Conservation (phyloP, 2,797 vertebrate species). For the Neosalanx taihuensis region DNA sequence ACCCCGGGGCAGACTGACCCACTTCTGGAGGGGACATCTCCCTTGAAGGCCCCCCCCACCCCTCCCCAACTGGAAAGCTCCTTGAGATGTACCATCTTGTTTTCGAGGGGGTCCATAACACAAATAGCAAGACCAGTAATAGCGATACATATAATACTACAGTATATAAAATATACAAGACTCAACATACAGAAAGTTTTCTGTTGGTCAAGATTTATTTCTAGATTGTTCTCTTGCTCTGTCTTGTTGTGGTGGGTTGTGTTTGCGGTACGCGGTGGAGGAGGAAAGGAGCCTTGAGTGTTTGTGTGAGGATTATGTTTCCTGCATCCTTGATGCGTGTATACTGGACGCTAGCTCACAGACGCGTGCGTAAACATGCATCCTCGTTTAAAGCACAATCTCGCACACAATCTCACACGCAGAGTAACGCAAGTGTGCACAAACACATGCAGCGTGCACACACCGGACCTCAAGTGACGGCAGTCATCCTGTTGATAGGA, state of each 20-base stretch:
- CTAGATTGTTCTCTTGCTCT: constrained; percentile 61
- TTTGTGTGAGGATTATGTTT: constrained; percentile 50
- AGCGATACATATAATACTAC: too few relatives aligned
- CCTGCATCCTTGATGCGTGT: constrained; percentile 24
- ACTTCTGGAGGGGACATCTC: constrained; percentile 16
- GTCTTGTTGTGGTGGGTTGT: constrained; percentile 54
- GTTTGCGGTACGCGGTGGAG: constrained; percentile 35
- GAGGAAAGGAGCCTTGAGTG: constrained; percentile 50
- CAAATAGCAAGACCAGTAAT: too few relatives aligned
- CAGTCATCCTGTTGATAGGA: constrained; percentile 49
- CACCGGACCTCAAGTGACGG: constrained; percentile 13
- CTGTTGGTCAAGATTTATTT: constrained; percentile 35
- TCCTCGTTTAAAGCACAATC: neutral
- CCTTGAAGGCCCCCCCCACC: neutral
- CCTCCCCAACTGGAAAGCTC: neutral
- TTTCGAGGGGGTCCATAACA: too few relatives aligned
- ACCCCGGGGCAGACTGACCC: constrained; percentile 21
- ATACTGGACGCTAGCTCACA: too few relatives aligned
- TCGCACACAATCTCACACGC: constrained; percentile 15
- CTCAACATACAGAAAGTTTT: too few relatives aligned
- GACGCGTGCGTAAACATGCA: neutral
- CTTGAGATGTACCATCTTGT: neutral
- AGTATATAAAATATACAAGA: too few relatives aligned
- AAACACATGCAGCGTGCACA: constrained; percentile 15
- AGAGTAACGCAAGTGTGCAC: constrained; percentile 18